These are phyloP conservation scores for Thera britannica DNA, from an alignment of 2,888 invertebrate genomes.

Conservation along the genomic window DNA sequence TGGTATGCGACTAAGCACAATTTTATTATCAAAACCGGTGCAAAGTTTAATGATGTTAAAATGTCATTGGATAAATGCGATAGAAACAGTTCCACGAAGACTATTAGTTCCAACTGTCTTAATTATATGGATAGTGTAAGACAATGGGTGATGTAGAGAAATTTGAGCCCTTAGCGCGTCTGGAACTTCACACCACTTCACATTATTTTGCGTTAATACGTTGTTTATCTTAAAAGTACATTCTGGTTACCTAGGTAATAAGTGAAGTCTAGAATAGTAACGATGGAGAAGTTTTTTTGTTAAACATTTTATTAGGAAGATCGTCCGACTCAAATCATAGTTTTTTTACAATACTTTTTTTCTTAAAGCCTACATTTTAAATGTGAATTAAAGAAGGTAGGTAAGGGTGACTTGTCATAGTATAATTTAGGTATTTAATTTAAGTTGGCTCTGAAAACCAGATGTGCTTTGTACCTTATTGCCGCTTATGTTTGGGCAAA, in stretches of 20 bases:
- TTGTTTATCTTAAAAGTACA: background rate
- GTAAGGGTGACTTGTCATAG: background rate
- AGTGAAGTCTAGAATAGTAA: background rate
- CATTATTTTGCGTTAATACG: constrained; percentile 1
- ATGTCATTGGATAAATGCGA: background rate
- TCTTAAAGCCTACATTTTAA: background rate
- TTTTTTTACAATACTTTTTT: too few relatives aligned
- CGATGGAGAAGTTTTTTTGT: too few relatives aligned
- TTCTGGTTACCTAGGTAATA: background rate
- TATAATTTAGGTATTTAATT: constrained; percentile 1
- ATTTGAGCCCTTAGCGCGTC: constrained; percentile 5
- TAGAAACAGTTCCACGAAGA: background rate
- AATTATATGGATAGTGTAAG: background rate
- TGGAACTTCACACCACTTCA: background rate
- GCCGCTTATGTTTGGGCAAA: constrained; percentile 23
- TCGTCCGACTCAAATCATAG: too few relatives aligned
- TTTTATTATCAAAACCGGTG: background rate
- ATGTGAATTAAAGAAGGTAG: background rate
- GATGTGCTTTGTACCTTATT: constrained; percentile 4
- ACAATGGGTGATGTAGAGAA: constrained; percentile 16
- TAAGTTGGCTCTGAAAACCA: constrained; percentile 24
- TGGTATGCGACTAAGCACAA: too few relatives aligned
- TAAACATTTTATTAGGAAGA: too few relatives aligned
- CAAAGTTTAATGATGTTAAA: background rate
- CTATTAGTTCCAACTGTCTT: background rate